Evolutionary conservation across 1,140 invertebrate species (phyloP).

Genomic region (Drosophila obscura): DNA sequence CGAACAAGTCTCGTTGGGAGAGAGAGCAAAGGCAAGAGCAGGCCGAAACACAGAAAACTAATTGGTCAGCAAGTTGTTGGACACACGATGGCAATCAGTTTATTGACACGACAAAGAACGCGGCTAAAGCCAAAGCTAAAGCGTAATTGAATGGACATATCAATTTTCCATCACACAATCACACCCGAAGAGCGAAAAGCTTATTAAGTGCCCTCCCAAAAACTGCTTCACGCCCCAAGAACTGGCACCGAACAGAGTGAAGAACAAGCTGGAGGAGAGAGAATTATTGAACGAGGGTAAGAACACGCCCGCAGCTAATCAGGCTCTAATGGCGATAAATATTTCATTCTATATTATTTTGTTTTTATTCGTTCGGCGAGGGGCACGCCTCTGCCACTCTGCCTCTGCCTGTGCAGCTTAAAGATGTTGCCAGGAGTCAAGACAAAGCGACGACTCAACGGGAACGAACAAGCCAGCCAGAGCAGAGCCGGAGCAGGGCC

Average conservation of each 20-base stretch:
- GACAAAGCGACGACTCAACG: constrained; percentile 52
- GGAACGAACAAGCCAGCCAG: constrained; percentile 11
- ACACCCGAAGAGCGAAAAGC: constrained; percentile 46
- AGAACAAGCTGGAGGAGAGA: constrained; percentile 1
- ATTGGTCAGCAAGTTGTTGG: constrained; percentile 52
- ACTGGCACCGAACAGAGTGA: neutral
- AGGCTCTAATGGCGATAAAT: constrained; percentile 81
- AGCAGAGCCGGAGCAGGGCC: constrained; percentile 9
- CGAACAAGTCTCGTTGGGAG: constrained; percentile 23
- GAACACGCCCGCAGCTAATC: constrained; percentile 76
- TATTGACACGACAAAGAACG: constrained; percentile 65
- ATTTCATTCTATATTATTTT: constrained; percentile 76
- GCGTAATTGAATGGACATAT: constrained; percentile 77
- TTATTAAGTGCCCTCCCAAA: constrained; percentile 59
- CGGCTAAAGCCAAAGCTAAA: constrained; percentile 9
- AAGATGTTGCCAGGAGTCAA: constrained; percentile 31
- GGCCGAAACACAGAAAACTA: constrained; percentile 28
- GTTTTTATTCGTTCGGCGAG: constrained; percentile 37
- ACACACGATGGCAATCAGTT: constrained; percentile 60
- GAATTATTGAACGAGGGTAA: constrained; percentile 14
- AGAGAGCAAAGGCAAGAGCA: too few species aligned
- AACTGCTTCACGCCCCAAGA: constrained; percentile 1
- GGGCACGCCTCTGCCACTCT: constrained; percentile 43
- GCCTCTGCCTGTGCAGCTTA: too few species aligned
- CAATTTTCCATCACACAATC: constrained; percentile 71